A percentile compares a stretch with the other conserved stretches of the same genome.
These are phyloP conservation scores for Cairina moschata DNA, from an alignment of 2,113 vertebrate genomes.

Conservation along the genomic window DNA sequence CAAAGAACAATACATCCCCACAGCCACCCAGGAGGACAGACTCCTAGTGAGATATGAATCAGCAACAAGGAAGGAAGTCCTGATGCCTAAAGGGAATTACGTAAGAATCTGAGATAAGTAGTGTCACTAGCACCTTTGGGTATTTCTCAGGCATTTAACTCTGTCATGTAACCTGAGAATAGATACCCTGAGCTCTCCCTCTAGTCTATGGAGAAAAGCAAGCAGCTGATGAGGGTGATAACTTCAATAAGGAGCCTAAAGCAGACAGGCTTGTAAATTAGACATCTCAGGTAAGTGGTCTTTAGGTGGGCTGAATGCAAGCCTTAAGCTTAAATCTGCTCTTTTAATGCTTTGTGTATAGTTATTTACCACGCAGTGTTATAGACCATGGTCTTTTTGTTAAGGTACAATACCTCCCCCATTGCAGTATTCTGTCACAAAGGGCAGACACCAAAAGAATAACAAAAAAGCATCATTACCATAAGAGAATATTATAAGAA, in stretches of 20 bases:
- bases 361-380: neutral
- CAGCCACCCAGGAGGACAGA: slow-evolving; percentile 56
- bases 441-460: neutral
- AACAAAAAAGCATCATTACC: neutral
- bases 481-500: neutral
- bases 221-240: slow-evolving; percentile 2
- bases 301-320: neutral
- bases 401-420: neutral
- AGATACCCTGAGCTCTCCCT: neutral
- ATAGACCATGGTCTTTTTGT: neutral
- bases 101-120: slow-evolving; percentile 25
- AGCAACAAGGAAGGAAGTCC: slow-evolving; percentile 18
- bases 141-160: neutral
- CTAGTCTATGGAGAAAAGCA: neutral
- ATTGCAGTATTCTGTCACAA: neutral
- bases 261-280: neutral
- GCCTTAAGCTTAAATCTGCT: neutral
- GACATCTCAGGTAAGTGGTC: neutral
- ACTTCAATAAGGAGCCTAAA: neutral
- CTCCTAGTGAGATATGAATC: slow-evolving; percentile 13
- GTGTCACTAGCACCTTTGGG: neutral
- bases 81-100: slow-evolving; percentile 2
- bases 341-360: neutral
- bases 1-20: slow-evolving; percentile 63
- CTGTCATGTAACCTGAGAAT: neutral